Evolutionary conservation across 2,113 vertebrate species (phyloP).

Genomic region (Oxyruncus cristatus): DNA sequence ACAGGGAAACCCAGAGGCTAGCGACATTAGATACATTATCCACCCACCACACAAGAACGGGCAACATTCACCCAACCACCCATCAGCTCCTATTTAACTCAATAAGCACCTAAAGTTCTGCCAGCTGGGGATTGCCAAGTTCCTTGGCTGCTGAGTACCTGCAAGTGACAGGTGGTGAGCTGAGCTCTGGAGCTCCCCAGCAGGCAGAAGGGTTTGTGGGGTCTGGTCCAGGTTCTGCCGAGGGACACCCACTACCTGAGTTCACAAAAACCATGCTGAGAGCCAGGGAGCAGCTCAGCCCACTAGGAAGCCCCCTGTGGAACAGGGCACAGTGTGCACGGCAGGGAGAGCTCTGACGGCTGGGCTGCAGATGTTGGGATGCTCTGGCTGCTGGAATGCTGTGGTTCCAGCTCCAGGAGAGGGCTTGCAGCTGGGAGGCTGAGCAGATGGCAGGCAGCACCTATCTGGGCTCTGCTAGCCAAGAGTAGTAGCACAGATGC

Average conservation of each 20-base stretch:
- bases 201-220: background rate
- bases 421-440: background rate
- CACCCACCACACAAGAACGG: background rate
- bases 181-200: background rate
- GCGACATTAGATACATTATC: rapidly evolving
- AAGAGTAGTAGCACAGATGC: background rate
- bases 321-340: background rate
- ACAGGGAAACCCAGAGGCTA: background rate
- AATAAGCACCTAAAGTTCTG: background rate
- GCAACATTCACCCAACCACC: rapidly evolving
- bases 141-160: background rate
- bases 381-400: background rate
- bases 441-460: background rate
- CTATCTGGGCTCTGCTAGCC: background rate
- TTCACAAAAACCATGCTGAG: rapidly evolving
- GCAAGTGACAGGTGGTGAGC: background rate
- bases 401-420: background rate
- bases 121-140: background rate
- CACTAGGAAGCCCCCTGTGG: background rate
- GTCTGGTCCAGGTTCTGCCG: background rate
- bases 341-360: background rate
- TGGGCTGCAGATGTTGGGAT: background rate
- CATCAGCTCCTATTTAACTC: background rate
- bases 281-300: background rate
- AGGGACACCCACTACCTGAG: rapidly evolving